Percentiles rank a stretch among this genome's conserved stretches.
phyloP scores from a whole-genome alignment of 2,113 vertebrate genomes.

The Cynopterus brachyotis region DNA sequence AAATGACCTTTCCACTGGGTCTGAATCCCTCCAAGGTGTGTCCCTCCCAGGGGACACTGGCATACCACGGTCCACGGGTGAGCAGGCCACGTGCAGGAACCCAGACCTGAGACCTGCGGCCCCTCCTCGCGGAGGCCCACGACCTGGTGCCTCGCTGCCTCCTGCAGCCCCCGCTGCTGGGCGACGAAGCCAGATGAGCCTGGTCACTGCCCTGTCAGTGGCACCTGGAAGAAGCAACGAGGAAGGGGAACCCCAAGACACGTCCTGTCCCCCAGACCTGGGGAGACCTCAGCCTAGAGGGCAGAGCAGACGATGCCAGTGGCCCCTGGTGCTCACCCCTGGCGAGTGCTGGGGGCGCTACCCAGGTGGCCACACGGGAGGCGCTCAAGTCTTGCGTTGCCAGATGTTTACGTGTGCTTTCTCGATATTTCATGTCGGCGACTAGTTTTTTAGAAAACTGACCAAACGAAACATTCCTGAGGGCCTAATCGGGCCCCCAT shows the following conservation, averaged over 20 bases:
- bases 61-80: fast-evolving
- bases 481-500: not conserved
- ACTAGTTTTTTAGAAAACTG: not conserved
- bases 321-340: too few relatives aligned
- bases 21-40: not conserved
- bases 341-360: fast-evolving
- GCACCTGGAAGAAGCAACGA: too few relatives aligned
- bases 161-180: not conserved
- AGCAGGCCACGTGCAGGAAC: not conserved
- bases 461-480: not conserved
- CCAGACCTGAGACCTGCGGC: not conserved
- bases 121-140: fast-evolving
- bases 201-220: fast-evolving
- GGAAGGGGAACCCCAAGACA: not conserved
- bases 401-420: not conserved
- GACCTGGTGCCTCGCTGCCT: fast-evolving
- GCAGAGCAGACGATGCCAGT: not conserved
- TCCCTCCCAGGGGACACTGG: too few relatives aligned
- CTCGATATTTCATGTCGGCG: not conserved
- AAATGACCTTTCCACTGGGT: not conserved
- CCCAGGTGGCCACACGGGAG: fast-evolving
- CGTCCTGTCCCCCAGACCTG: not conserved
- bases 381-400: fast-evolving
- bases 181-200: not conserved
- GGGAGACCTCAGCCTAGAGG: not conserved